phyloP scores from a whole-genome alignment of 1,140 invertebrate genomes.

The Sarcophaga bullata region DNA sequence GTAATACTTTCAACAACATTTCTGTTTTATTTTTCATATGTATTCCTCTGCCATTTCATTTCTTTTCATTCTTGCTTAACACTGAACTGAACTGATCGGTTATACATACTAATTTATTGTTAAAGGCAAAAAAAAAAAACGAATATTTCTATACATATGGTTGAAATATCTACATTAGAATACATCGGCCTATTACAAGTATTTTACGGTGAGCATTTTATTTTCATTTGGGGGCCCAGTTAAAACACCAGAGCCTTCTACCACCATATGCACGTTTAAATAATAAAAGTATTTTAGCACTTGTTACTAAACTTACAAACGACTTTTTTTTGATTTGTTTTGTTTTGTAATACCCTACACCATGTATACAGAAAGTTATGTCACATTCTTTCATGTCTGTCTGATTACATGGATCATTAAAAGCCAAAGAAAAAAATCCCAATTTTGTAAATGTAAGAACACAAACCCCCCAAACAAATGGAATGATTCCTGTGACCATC shows the following conservation, averaged over 20 bases:
- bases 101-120: background rate
- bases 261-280: conserved; percentile 27
- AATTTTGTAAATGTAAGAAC: too few relatives aligned
- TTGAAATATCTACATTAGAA: too few relatives aligned
- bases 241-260: background rate
- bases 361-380: background rate
- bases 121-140: background rate
- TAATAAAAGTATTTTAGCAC: conserved; percentile 40
- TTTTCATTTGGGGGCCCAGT: background rate
- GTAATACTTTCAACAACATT: background rate
- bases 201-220: background rate
- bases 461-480: too few relatives aligned
- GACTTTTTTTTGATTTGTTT: background rate
- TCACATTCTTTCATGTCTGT: too few relatives aligned
- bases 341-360: background rate
- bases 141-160: too few relatives aligned
- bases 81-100: background rate
- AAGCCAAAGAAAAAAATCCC: too few relatives aligned
- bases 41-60: background rate
- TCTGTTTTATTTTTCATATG: background rate
- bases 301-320: conserved; percentile 26
- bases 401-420: too few relatives aligned
- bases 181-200: conserved; percentile 18
- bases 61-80: background rate
- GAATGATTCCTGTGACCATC: too few relatives aligned